phyloP scores from a whole-genome alignment of 2,888 invertebrate species.

The Acheta domesticus region DNA sequence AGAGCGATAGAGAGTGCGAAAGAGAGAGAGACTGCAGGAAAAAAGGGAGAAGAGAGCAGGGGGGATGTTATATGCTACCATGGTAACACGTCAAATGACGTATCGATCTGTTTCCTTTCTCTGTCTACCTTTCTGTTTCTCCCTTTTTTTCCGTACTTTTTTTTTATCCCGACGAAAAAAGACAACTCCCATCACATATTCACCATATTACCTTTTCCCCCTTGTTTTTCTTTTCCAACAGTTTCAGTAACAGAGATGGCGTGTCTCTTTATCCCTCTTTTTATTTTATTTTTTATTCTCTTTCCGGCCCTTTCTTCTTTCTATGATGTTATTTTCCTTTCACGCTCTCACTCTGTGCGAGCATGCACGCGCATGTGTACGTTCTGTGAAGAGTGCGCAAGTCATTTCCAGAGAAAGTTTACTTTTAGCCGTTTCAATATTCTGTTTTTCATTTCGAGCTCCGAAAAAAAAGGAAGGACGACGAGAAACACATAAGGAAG shows the following conservation, averaged over 20 bases:
- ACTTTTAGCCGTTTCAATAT: conserved; percentile 44
- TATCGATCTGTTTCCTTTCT: conserved; percentile 47
- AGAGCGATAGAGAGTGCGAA: conserved; percentile 4
- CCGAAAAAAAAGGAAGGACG: conserved; percentile 36
- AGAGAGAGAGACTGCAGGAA: conserved; percentile 25
- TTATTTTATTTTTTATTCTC: conserved; percentile 40
- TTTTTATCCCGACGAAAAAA: conserved; percentile 34
- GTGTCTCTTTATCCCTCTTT: conserved; percentile 22
- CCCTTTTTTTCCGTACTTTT: conserved; percentile 40
- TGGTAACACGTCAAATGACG: conserved; percentile 55
- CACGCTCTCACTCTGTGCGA: conserved; percentile 21
- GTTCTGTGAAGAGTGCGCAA: conserved; percentile 37
- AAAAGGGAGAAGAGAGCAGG: neutral
- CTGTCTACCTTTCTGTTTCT: conserved; percentile 41
- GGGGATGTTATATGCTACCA: conserved; percentile 46
- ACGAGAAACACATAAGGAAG: conserved; percentile 33
- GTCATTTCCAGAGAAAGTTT: conserved; percentile 41
- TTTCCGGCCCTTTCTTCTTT: conserved; percentile 36
- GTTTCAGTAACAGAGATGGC: conserved; percentile 38
- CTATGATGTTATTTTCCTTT: conserved; percentile 31
- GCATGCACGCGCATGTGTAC: conserved; percentile 27
- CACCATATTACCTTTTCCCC: conserved; percentile 50
- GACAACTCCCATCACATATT: conserved; percentile 48
- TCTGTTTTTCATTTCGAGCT: conserved; percentile 42
- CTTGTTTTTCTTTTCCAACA: conserved; percentile 48